These are phyloP conservation scores for Tipula helvola DNA, from an alignment of 2,888 invertebrate species.

Conservation along the genomic window DNA sequence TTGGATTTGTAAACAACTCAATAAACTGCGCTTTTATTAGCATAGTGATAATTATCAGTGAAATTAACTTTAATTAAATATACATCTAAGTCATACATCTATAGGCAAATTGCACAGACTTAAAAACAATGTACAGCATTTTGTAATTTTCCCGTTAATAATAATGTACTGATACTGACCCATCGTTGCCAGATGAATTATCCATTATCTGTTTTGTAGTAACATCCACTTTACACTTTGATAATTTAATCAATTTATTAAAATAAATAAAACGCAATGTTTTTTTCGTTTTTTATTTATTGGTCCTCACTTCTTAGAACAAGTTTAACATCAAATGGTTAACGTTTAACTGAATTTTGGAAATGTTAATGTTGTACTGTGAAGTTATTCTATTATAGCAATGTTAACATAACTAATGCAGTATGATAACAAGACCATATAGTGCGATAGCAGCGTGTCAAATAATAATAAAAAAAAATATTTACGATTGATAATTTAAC, in stretches of 20 bases:
- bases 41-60: background rate
- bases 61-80: background rate
- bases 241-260: background rate
- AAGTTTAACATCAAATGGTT: background rate
- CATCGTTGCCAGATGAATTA: background rate
- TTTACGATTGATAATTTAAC: background rate
- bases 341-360: background rate
- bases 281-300: background rate
- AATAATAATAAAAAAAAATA: background rate
- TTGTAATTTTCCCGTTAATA: background rate
- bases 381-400: background rate
- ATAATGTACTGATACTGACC: background rate
- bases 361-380: background rate
- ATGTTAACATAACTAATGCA: background rate
- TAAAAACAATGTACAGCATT: background rate
- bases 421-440: background rate
- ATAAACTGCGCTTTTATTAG: background rate
- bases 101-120: background rate
- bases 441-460: background rate
- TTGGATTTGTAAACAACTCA: background rate
- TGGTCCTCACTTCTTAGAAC: background rate
- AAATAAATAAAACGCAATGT: no score
- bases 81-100: background rate
- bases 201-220: background rate
- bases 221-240: background rate